phyloP scores from a whole-genome alignment of 2,113 vertebrate genomes.

The Lanius ludovicianus region DNA sequence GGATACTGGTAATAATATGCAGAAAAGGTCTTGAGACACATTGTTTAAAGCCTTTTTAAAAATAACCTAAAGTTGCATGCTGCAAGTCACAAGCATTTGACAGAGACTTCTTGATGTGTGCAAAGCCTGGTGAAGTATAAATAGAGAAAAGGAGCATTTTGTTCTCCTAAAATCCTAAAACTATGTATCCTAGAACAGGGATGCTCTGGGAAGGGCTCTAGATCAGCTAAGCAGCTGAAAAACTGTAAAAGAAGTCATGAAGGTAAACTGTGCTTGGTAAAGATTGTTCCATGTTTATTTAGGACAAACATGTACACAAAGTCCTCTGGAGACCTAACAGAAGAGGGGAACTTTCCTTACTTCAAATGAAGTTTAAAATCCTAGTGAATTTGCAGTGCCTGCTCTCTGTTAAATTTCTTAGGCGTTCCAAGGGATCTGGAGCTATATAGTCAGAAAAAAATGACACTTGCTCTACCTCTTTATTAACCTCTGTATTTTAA shows the following conservation, averaged over 20 bases:
- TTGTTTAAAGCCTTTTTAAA: neutral
- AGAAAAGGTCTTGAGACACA: neutral
- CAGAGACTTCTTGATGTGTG: neutral
- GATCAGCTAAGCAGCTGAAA: neutral
- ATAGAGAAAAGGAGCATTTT: neutral
- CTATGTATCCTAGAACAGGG: neutral
- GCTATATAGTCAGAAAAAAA: neutral
- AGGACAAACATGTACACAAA: neutral
- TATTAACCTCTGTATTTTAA: neutral
- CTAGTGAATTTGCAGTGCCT: neutral
- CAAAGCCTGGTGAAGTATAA: neutral
- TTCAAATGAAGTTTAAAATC: neutral
- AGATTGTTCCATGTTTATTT: neutral
- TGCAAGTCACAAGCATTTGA: rapidly evolving
- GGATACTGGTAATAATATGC: neutral
- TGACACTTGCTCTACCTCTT: neutral
- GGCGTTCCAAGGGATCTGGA: neutral
- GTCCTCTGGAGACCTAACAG: neutral
- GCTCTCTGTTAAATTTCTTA: neutral
- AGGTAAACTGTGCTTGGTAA: neutral
- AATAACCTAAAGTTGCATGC: neutral
- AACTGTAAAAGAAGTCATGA: neutral
- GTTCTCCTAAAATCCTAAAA: neutral
- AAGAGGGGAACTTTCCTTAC: neutral
- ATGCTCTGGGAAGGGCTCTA: neutral